Conservation (phyloP, 2,888 invertebrate species). For the Lasioglossum marginatum region DNA sequence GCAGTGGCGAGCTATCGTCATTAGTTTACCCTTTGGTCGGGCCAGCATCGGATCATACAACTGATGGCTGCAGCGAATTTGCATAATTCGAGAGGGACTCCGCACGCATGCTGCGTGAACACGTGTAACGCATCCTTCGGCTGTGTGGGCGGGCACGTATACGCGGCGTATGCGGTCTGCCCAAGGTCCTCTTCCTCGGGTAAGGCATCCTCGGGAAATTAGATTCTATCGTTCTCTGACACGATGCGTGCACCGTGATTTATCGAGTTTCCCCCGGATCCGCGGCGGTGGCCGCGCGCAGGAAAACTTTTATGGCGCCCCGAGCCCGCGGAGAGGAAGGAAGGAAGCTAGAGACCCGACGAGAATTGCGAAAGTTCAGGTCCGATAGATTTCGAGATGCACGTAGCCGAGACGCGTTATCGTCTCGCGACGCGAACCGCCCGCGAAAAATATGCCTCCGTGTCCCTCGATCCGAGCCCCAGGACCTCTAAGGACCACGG, state of each 20-base stretch:
- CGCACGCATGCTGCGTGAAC: conserved; percentile 50
- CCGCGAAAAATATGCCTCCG: neutral
- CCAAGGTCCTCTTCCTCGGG: conserved; percentile 41
- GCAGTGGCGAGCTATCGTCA: conserved; percentile 49
- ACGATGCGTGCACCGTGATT: conserved; percentile 46
- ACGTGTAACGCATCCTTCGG: conserved; percentile 31
- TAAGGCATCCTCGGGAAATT: conserved; percentile 50
- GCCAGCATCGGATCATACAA: conserved; percentile 49
- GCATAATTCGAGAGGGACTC: conserved; percentile 64
- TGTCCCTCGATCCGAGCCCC: neutral
- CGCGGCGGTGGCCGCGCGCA: neutral
- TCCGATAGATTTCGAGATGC: conserved; percentile 26
- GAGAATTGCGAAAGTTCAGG: conserved; percentile 24
- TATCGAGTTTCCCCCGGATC: conserved; percentile 39
- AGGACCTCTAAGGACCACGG: neutral
- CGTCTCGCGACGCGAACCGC: neutral
- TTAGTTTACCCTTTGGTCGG: conserved; percentile 60
- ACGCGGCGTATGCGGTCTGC: conserved; percentile 29
- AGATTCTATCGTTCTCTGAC: conserved; percentile 56
- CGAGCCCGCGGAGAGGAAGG: neutral
- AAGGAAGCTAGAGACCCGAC: conserved; percentile 1
- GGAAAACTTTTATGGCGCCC: conserved; percentile 40
- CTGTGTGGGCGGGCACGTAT: neutral
- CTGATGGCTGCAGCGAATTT: conserved; percentile 62
- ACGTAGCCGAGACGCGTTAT: conserved; percentile 18